Evolutionary conservation across 1,140 invertebrate species (phyloP).

Genomic region (Artemia franciscana): DNA sequence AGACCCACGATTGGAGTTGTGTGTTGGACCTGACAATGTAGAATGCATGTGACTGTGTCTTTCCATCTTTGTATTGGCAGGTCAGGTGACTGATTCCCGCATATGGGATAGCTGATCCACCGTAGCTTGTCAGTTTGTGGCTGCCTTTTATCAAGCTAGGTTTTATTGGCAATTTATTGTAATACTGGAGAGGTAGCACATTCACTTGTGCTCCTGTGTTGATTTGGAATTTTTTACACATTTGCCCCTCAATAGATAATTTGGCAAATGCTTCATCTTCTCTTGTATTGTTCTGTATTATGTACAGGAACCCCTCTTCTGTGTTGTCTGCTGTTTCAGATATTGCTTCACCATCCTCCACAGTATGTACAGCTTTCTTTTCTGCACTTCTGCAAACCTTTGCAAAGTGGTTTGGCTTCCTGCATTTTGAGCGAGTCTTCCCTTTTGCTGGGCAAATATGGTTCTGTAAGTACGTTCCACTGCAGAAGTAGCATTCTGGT

Average conservation of each 20-base stretch:
- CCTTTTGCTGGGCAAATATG: not conserved
- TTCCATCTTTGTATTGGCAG: not conserved
- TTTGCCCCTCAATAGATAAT: not conserved
- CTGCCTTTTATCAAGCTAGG: not conserved
- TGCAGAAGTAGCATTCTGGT: not conserved
- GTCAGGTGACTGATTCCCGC: not conserved
- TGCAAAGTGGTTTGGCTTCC: not conserved
- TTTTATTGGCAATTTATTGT: not conserved
- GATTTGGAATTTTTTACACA: not conserved
- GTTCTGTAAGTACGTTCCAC: not conserved
- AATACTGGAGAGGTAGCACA: not conserved
- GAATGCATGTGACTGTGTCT: not conserved
- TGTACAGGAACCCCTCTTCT: not conserved
- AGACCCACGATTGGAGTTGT: not conserved
- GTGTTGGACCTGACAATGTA: not conserved
- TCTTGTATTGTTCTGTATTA: not conserved
- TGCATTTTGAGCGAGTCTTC: not conserved
- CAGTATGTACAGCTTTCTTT: not conserved
- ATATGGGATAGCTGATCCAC: not conserved
- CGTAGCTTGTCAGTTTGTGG: not conserved
- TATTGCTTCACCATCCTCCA: not conserved
- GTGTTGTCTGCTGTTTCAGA: not conserved
- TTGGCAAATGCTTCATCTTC: not conserved
- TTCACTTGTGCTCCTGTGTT: not conserved
- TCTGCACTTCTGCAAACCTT: not conserved